A percentile compares a stretch with the other conserved stretches of the same genome.
phyloP scores from a whole-genome alignment of 2,797 vertebrate genomes.

The Anas georgica region DNA sequence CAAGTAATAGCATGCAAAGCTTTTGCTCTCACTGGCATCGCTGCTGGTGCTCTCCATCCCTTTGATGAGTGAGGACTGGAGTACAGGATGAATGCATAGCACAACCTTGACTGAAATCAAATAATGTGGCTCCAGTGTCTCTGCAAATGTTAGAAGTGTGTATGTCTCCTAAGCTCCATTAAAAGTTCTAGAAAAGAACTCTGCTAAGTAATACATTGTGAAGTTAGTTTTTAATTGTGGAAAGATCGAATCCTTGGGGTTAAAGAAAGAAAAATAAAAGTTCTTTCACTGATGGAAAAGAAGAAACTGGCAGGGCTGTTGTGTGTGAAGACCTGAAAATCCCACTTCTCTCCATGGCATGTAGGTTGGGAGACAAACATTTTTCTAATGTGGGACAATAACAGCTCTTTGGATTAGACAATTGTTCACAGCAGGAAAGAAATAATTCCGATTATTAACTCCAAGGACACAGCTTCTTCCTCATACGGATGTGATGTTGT shows the following conservation, averaged over 20 bases:
- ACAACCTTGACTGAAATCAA: slow-evolving; percentile 6
- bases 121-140: neutral
- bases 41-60: slow-evolving; percentile 2
- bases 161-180: neutral
- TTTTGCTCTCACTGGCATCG: neutral
- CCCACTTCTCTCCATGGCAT: neutral
- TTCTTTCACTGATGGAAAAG: neutral
- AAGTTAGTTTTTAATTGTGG: neutral
- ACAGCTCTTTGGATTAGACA: neutral
- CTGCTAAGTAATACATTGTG: neutral
- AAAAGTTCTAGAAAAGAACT: neutral
- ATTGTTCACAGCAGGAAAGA: neutral
- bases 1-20: neutral
- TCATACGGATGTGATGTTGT: neutral
- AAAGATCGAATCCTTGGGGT: neutral
- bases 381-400: neutral
- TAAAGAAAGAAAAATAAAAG: neutral
- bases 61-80: neutral
- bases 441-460: slow-evolving; percentile 29
- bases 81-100: neutral
- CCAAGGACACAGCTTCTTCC: neutral
- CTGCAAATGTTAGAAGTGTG: neutral
- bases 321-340: neutral
- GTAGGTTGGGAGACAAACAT: neutral
- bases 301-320: neutral